Base-by-base conservation (phyloP, 2,797 vertebrate species). In the Myoxocephalus aenaeus region DNA sequence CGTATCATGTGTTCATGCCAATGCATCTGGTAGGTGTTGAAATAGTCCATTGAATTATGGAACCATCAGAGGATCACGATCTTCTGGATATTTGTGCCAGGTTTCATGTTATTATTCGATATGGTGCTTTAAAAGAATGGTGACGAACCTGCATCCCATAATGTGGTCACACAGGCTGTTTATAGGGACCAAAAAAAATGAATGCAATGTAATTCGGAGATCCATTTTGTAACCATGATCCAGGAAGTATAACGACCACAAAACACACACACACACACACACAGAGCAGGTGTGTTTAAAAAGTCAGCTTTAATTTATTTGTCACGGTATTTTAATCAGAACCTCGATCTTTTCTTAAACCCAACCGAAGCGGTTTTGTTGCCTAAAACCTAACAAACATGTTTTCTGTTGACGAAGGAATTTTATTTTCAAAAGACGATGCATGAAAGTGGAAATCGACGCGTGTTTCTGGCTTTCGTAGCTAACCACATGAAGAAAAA, bases 1-100 rank as follows among this genome's bases (percentile, higher is more conserved):
- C 8, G 9, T 1, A 38, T 44, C 18, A 36, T 13, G 57, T 38
- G 57, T 36, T 32, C 20, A 20, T 7, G 3, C 13, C 29, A 20
- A 15, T 27, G 36, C 15, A 27, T 58, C 53, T 20, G 22, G n/a
- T n/a, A 11, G 32, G 25, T 61, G 18, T 53, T 53, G 44, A 51
- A 40, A 61, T 53, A 44, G 62, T 62, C 53, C 46, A 25, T 20
- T 76, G 57, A 75, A 75, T 75, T 42, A 75, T 10, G 4, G 20
- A 44, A 46, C 25, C 17, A 13, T 62, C 15, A n/a, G 25, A 71
- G 15, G 32, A 62, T 53, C 58, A 53, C 14, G 12, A 34, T 53
- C 67, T 48, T 70, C 34, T 61, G 18, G 7, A 56, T 18, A 50
- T 70, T 22, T 58, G 12, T 22, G n/a, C 3, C 40, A 38, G 29